A percentile compares a stretch with the other conserved stretches of the same genome.
Conservation (phyloP, 30 jellyfish, hydroid and myxozoan genomes). For the Pelagia noctiluca region DNA sequence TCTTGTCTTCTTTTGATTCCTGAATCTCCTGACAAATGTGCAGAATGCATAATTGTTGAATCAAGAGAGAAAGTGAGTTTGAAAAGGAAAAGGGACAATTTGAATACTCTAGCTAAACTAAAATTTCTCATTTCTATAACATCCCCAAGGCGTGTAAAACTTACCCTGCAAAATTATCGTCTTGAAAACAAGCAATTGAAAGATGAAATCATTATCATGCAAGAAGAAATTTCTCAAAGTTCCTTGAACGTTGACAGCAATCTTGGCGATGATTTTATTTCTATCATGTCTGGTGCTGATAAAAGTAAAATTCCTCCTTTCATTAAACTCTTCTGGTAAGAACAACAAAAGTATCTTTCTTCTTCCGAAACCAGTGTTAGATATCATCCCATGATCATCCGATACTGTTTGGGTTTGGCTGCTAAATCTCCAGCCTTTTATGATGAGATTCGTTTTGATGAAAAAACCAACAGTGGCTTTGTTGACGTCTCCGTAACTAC, state of each 20-base stretch:
- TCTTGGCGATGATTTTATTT: conserved; percentile 23
- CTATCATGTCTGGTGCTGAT: conserved; percentile 38
- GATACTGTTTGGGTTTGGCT: conserved; percentile 71
- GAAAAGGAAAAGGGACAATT: conserved; percentile 34
- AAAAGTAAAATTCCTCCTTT: conserved; percentile 35
- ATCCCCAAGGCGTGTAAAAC: conserved; percentile 54
- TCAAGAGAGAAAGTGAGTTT: conserved; percentile 3
- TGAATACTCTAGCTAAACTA: conserved; percentile 48
- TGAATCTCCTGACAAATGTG: too few relatives aligned
- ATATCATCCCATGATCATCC: conserved; percentile 75
- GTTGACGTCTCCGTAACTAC: conserved; percentile 64
- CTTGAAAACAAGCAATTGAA: conserved; percentile 65
- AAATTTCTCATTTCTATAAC: conserved; percentile 48
- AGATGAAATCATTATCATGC: conserved; percentile 29
- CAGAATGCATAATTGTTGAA: conserved; percentile 25
- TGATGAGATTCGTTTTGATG: conserved; percentile 70
- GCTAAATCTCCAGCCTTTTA: conserved; percentile 72
- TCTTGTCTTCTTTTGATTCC: too few relatives aligned
- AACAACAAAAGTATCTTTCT: conserved; percentile 32
- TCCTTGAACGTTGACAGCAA: background rate
- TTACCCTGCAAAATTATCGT: conserved; percentile 31
- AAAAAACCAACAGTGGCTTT: conserved; percentile 56
- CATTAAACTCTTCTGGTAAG: too few relatives aligned
- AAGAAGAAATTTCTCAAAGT: background rate
- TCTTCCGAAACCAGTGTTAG: conserved; percentile 56